Conservation (phyloP, 2,888 invertebrate species). For the Andrena trimmerana region DNA sequence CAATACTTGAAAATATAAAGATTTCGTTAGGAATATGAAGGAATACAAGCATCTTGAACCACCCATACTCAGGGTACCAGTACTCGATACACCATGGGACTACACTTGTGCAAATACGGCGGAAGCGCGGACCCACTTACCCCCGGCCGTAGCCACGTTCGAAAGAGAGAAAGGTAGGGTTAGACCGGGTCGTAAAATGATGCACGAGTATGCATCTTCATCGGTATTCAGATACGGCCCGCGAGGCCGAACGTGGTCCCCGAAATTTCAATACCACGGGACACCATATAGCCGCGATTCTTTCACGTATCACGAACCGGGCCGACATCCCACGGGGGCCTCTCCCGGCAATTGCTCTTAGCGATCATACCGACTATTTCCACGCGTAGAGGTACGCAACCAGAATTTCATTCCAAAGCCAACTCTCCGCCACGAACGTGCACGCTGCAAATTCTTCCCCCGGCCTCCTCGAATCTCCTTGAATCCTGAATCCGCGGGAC, state of each 20-base stretch:
- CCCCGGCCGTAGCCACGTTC: background rate
- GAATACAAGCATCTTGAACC: too few relatives aligned
- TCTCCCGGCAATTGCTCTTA: conserved; percentile 67
- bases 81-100: background rate
- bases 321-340: conserved; percentile 80
- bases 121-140: background rate
- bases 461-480: too few relatives aligned
- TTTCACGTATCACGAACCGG: conserved; percentile 82
- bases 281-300: conserved; percentile 76
- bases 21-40: too few relatives aligned
- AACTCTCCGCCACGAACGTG: background rate
- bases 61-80: background rate
- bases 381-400: conserved; percentile 52
- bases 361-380: conserved; percentile 61
- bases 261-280: conserved; percentile 79
- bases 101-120: background rate
- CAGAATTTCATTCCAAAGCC: conserved; percentile 25
- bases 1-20: too few relatives aligned
- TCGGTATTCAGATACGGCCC: conserved; percentile 77
- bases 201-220: conserved; percentile 69
- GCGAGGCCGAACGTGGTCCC: conserved; percentile 68
- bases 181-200: conserved; percentile 44
- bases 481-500: too few relatives aligned
- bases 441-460: too few relatives aligned
- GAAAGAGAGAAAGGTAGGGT: conserved; percentile 19